Conservation (phyloP, 2,113 vertebrate species). For the Coryphaenoides rupestris region DNA sequence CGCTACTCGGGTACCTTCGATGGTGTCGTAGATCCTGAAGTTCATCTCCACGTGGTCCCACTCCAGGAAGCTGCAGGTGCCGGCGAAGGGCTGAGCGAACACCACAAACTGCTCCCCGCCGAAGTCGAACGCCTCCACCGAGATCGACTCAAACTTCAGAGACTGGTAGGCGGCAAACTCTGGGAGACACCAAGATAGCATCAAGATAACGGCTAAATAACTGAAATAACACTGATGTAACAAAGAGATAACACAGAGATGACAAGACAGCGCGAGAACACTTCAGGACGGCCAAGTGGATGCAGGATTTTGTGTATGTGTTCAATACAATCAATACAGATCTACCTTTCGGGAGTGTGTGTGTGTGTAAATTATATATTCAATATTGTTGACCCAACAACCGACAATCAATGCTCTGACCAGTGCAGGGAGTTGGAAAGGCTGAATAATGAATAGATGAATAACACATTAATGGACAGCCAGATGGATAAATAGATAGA, state of each 20-base stretch:
- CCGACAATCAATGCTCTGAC: no score
- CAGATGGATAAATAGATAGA: background rate
- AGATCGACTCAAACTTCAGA: conserved; percentile 93
- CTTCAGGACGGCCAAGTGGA: background rate
- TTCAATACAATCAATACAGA: background rate
- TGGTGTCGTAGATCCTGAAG: conserved; percentile 94
- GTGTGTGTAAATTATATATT: background rate
- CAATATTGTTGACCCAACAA: background rate
- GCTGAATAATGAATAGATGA: background rate
- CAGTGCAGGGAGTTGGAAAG: background rate
- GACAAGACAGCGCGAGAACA: background rate
- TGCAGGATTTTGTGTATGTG: background rate
- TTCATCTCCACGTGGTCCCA: conserved; percentile 98
- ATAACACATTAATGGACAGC: background rate
- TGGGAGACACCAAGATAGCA: conserved; percentile 61
- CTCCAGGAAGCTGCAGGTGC: conserved; percentile 96
- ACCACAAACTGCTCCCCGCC: conserved; percentile 89
- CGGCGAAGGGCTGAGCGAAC: conserved; percentile 93
- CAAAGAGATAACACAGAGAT: no score
- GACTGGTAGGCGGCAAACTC: conserved; percentile 94
- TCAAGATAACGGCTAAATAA: no score
- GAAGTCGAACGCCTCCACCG: conserved; percentile 91
- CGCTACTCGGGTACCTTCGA: conserved; percentile 78
- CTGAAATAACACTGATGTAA: no score
- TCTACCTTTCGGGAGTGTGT: background rate